A percentile compares a stretch with the other conserved stretches of the same genome.
Conservation (phyloP, 2,888 invertebrate species). For the Scaptodrosophila latifasciaeformis region DNA sequence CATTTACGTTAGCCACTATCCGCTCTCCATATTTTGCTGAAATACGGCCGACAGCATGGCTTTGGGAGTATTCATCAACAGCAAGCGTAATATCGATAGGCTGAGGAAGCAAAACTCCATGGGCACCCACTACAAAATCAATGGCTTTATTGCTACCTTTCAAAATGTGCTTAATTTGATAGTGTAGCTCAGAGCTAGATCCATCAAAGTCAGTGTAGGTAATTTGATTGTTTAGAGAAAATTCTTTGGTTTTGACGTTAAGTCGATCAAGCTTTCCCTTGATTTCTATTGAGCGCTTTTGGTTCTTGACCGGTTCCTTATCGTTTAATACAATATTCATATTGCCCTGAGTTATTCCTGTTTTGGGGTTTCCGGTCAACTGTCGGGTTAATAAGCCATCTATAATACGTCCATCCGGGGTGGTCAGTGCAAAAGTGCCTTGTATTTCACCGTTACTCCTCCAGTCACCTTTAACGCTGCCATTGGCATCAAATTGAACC, state of each 20-base stretch:
- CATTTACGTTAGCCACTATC: slow-evolving; percentile 73
- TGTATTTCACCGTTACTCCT: slow-evolving; percentile 64
- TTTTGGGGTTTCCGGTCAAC: slow-evolving; percentile 73
- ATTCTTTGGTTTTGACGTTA: slow-evolving; percentile 74
- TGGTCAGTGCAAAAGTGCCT: slow-evolving; percentile 49
- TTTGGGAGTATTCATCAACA: slow-evolving; percentile 58
- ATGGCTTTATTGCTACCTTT: slow-evolving; percentile 65
- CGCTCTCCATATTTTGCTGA: slow-evolving; percentile 76
- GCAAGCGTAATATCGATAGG: slow-evolving; percentile 67
- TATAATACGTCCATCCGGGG: slow-evolving; percentile 71
- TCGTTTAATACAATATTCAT: slow-evolving; percentile 76
- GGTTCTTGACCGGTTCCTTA: slow-evolving; percentile 39
- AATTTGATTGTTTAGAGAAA: slow-evolving; percentile 73
- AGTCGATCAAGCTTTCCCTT: slow-evolving; percentile 73
- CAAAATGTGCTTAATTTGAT: slow-evolving; percentile 72
- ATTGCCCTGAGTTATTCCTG: slow-evolving; percentile 75
- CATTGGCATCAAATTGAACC: slow-evolving; percentile 69
- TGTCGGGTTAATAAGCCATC: slow-evolving; percentile 70
- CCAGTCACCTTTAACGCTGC: slow-evolving; percentile 57
- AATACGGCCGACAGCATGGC: slow-evolving; percentile 72
- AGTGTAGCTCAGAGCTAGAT: slow-evolving; percentile 74
- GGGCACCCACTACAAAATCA: slow-evolving; percentile 29
- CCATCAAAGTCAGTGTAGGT: slow-evolving; percentile 76
- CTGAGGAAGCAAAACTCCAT: slow-evolving; percentile 70
- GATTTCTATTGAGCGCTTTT: slow-evolving; percentile 72